These are phyloP conservation scores for Oryzias melastigma DNA, from an alignment of 2,113 vertebrate genomes.

Conservation along the genomic window DNA sequence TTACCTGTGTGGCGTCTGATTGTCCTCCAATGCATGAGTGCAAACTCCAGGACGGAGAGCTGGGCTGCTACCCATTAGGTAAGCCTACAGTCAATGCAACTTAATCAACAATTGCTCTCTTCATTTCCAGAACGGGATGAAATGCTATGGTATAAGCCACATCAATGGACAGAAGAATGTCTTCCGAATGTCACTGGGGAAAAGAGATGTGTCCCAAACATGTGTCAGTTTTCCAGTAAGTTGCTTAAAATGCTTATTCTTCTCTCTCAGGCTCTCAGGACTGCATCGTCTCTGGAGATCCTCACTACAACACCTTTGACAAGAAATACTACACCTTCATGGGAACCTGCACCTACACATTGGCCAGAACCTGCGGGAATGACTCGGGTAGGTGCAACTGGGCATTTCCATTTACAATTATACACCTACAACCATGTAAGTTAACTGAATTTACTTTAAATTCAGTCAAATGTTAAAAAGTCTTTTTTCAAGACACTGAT, in stretches of 20 bases:
- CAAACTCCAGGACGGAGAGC: constrained; percentile 62
- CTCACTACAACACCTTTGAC: constrained; percentile 86
- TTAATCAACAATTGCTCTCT: no score
- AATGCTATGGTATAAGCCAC: no score
- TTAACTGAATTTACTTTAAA: not conserved
- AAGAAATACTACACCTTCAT: constrained; percentile 81
- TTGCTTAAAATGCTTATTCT: not conserved
- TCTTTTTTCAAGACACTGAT: no score
- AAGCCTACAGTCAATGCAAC: constrained; percentile 15
- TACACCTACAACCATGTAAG: no score
- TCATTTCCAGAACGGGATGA: no score
- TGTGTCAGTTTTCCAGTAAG: no score
- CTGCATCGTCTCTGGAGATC: constrained; percentile 84
- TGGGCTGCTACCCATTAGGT: constrained; percentile 79
- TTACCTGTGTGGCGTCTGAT: constrained; percentile 54
- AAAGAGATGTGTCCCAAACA: no score
- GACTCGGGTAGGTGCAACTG: constrained; percentile 58
- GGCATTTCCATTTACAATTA: no score
- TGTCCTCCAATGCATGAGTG: constrained; percentile 75
- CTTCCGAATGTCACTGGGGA: no score
- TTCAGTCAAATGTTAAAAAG: no score
- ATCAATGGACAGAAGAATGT: no score
- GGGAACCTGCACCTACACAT: constrained; percentile 85
- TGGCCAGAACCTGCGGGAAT: constrained; percentile 75
- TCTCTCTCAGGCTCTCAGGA: constrained; percentile 68